Base-by-base conservation (phyloP, 2,797 vertebrate genomes). In the Neoniphon sammara region DNA sequence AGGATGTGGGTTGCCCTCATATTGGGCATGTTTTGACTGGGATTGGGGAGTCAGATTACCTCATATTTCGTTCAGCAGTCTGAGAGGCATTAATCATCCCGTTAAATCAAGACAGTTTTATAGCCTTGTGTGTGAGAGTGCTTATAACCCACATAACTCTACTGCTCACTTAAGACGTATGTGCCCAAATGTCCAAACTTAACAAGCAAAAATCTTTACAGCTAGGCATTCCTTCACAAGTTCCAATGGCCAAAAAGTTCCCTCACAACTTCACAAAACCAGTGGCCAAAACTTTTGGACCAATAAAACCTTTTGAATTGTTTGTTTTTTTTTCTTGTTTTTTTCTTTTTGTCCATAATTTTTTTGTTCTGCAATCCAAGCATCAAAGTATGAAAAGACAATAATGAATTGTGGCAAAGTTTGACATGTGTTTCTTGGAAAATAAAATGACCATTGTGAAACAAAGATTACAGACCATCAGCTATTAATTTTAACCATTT, bases 21-120 rank as follows among this genome's bases (percentile, higher is more conserved):
- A 63, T 76, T 65, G 71, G 87, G 80, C 89, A 86, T 88, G 90
- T 91, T 91, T 90, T 85, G 81, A 85, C 88, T 79, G 81, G 63
- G 83, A 85, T 66, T 5, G n/a, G 61, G 82, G 89, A 87, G 83
- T 91, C 85, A 72, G 71, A 87, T 92, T 89, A 89, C 89, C 85
- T 93, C 90, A 86, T 89, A 88, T 91, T 93, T 90, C 83, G 89
- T 82, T 83, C 87, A 71, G 81, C 85, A 83, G 88, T 72, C 84
- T 73, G 84, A 87, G 81, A 82, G 73, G 77, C 78, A 92, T 92
- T 89, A 90, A 92, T 93, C 92, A 92, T 88, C 73, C 80, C 27
- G 66, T 91, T 91, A 91, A 91, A 91, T 82, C 62, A 20, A 75
- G 91, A 92, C 91, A 92, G 86, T 84, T 94, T 92, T 91, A 93